Conservation (phyloP, 2,888 invertebrate genomes). For the Melitaea athalia region DNA sequence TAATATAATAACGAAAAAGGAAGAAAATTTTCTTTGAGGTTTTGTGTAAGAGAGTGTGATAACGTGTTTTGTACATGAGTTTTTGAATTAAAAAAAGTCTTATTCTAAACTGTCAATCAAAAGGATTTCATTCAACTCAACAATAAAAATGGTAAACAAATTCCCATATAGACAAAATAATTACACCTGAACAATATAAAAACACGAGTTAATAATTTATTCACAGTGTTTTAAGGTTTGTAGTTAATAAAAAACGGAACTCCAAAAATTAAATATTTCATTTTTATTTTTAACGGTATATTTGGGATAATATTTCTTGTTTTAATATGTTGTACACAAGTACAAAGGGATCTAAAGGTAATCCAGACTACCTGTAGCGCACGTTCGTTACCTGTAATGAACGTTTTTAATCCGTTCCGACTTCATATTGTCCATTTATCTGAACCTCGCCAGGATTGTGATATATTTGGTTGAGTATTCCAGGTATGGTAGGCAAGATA, state of each 20-base stretch:
- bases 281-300: no score
- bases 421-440: constrained; percentile 40
- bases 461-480: constrained; percentile 1
- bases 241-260: no score
- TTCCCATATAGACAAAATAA: no score
- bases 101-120: no score
- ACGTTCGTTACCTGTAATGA: constrained; percentile 63
- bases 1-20: neutral
- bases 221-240: no score
- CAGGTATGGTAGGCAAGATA: neutral
- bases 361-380: constrained; percentile 23
- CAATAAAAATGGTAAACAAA: no score
- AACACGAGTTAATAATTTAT: no score
- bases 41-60: neutral
- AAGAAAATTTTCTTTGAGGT: neutral
- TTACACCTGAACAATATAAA: no score
- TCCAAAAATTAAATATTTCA: no score
- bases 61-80: neutral
- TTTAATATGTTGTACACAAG: neutral
- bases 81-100: no score
- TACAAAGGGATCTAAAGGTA: constrained; percentile 9
- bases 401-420: constrained; percentile 47
- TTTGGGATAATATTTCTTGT: neutral
- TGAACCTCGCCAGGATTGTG: constrained; percentile 1
- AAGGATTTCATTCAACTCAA: no score